These are phyloP conservation scores for Syrmaticus mikado DNA, from an alignment of 2,113 vertebrate species.

Conservation along the genomic window DNA sequence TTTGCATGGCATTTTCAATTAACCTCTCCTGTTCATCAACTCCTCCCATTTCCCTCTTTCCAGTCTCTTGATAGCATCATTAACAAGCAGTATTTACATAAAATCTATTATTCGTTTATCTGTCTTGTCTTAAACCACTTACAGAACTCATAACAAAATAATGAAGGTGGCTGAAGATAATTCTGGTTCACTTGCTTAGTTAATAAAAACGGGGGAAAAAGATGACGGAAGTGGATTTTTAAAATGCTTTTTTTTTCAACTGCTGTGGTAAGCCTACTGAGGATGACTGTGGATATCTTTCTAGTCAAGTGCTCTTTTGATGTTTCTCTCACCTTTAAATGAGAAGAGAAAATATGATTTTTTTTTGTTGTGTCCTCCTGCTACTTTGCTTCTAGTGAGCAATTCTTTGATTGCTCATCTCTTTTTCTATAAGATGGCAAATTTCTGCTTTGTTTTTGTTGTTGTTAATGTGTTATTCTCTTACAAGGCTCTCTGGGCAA, in stretches of 20 bases:
- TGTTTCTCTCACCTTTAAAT: conserved; percentile 15
- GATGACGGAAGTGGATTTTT: not conserved
- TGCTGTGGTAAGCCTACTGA: not conserved
- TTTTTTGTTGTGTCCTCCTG: not conserved
- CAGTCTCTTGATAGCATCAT: conserved; percentile 13
- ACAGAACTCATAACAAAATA: not conserved
- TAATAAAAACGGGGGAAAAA: not conserved
- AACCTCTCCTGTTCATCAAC: not conserved
- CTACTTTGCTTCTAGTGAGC: not conserved
- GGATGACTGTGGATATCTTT: not conserved
- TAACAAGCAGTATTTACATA: conserved; percentile 27
- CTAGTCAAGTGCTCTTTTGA: not conserved
- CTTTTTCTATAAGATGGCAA: not conserved
- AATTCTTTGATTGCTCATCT: not conserved
- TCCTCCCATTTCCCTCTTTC: conserved; percentile 13
- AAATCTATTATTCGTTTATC: conserved; percentile 29
- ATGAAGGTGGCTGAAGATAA: not conserved
- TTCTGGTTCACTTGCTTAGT: not conserved
- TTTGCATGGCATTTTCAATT: not conserved
- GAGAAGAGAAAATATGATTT: not conserved
- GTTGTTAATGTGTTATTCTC: not conserved
- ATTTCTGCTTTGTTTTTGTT: not conserved
- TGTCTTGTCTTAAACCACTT: not conserved
- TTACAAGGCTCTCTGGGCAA: not conserved
- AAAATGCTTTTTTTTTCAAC: not conserved